Conservation (phyloP, 2,888 invertebrate genomes). For the Quadriops clusia region DNA sequence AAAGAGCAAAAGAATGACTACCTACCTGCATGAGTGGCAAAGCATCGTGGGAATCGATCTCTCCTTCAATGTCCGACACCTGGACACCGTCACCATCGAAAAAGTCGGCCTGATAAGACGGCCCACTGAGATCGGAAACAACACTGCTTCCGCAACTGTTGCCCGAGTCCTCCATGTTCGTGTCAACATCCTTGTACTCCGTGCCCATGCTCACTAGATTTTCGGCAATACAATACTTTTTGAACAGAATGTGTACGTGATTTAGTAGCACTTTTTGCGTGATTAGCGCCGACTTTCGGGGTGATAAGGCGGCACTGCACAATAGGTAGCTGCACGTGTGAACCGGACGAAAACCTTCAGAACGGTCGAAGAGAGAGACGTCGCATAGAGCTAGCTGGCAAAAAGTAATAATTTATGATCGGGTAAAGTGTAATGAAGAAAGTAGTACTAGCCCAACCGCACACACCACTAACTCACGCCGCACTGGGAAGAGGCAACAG, state of each 20-base stretch:
- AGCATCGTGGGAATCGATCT: conserved; percentile 39
- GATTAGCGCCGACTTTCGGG: conserved; percentile 1
- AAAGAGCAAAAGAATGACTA: too few species aligned
- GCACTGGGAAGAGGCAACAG: conserved; percentile 27
- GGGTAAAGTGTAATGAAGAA: conserved; percentile 5
- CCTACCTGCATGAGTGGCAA: conserved; percentile 28
- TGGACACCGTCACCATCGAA: conserved; percentile 47
- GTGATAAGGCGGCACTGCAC: neutral
- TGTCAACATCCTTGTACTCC: conserved; percentile 31
- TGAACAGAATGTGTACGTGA: too few species aligned
- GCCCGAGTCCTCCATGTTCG: conserved; percentile 36
- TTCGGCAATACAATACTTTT: too few species aligned
- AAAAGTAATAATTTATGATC: conserved; percentile 1
- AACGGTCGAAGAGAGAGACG: neutral
- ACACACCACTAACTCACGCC: conserved; percentile 29
- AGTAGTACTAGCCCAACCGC: conserved; percentile 22
- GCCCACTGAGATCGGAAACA: conserved; percentile 33
- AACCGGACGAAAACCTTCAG: conserved; percentile 3
- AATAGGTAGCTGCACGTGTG: conserved; percentile 1
- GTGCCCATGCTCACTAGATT: conserved; percentile 31
- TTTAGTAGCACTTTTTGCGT: too few species aligned
- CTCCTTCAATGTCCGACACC: conserved; percentile 44
- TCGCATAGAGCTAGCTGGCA: neutral
- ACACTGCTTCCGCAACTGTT: conserved; percentile 38
- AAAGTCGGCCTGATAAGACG: conserved; percentile 36